Percentiles rank a stretch among this genome's conserved stretches.
phyloP scores from a whole-genome alignment of 1,140 invertebrate species.

The Diachasma alloeum region DNA sequence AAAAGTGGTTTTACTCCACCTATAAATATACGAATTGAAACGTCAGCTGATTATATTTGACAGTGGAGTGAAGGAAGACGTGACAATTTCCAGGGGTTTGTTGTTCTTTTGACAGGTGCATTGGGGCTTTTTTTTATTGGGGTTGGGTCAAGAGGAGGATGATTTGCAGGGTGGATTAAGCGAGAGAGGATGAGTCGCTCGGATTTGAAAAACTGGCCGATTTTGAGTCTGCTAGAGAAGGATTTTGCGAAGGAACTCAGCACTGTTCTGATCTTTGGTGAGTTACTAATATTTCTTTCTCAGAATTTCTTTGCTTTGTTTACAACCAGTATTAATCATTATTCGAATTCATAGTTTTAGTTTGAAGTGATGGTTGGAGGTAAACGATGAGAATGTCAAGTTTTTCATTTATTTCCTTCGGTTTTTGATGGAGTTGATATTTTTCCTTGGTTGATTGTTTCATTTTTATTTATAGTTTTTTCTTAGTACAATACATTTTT shows the following conservation, averaged over 20 bases:
- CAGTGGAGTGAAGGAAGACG: neutral
- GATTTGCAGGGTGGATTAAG: neutral
- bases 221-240: slow-evolving; percentile 69
- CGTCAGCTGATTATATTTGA: slow-evolving; percentile 11
- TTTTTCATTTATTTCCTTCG: too few relatives aligned
- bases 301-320: slow-evolving; percentile 6
- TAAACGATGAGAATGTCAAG: too few relatives aligned
- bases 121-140: too few relatives aligned
- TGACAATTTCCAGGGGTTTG: neutral
- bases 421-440: too few relatives aligned
- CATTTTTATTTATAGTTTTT: too few relatives aligned
- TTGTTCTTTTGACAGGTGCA: too few relatives aligned
- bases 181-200: slow-evolving; percentile 41
- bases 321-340: slow-evolving; percentile 45
- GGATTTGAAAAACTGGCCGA: slow-evolving; percentile 71
- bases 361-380: too few relatives aligned
- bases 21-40: slow-evolving; percentile 10
- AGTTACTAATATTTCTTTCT: slow-evolving; percentile 25
- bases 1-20: neutral
- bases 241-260: slow-evolving; percentile 67
- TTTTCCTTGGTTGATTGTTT: too few relatives aligned
- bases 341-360: too few relatives aligned
- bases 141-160: neutral
- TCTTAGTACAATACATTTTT: too few relatives aligned
- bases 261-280: slow-evolving; percentile 72